Evolutionary conservation across 1,140 invertebrate species (phyloP).

Genomic region (Scaptomyza hsui): DNA sequence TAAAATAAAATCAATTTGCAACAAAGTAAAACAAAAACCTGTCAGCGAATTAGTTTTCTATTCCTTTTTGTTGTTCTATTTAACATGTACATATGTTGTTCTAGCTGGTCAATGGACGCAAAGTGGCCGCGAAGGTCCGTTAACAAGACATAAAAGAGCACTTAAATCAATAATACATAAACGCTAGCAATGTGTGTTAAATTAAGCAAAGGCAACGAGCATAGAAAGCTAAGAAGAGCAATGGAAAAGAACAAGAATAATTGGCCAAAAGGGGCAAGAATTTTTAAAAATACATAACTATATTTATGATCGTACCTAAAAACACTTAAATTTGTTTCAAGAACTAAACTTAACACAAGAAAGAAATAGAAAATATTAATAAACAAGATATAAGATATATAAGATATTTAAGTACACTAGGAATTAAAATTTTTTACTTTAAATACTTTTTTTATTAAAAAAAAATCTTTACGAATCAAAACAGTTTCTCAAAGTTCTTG

Average conservation of each 20-base stretch:
- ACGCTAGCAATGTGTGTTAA: neutral
- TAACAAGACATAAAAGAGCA: constrained; percentile 35
- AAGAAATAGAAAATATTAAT: too few species aligned
- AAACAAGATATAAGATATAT: too few species aligned
- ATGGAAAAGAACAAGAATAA: neutral
- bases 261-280: too few species aligned
- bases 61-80: neutral
- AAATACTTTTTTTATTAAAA: too few species aligned
- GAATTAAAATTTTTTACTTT: too few species aligned
- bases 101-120: constrained; percentile 49
- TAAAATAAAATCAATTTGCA: constrained; percentile 61
- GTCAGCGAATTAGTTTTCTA: constrained; percentile 23
- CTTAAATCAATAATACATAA: constrained; percentile 42
- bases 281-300: too few species aligned
- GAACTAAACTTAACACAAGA: too few species aligned
- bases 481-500: too few species aligned
- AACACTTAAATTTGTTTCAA: too few species aligned
- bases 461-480: too few species aligned
- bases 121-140: constrained; percentile 44
- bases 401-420: too few species aligned
- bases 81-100: neutral
- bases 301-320: too few species aligned
- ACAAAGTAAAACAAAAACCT: constrained; percentile 12
- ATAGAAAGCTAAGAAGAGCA: neutral
- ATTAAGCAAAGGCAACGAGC: neutral